These are phyloP conservation scores for Euura saliciscinereae DNA, from an alignment of 1,140 invertebrate genomes.

Conservation along the genomic window DNA sequence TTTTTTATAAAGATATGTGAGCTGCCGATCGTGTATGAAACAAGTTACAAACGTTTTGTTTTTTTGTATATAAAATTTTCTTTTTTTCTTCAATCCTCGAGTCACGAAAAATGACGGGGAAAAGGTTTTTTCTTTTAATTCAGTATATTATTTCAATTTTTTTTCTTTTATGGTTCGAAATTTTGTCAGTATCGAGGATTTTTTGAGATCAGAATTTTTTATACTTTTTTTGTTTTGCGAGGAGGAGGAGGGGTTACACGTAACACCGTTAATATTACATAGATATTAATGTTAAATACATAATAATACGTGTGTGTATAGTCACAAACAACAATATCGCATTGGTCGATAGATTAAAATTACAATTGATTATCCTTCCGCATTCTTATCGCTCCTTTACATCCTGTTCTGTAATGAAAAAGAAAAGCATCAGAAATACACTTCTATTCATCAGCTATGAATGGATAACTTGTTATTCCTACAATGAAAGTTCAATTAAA, in stretches of 20 bases:
- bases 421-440: neutral
- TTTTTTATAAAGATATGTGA: neutral
- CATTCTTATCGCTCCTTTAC: neutral
- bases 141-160: no score
- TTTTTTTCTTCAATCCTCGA: no score
- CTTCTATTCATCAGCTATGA: no score
- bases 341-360: neutral
- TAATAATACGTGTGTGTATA: neutral
- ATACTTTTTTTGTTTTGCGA: neutral
- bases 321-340: constrained; percentile 1
- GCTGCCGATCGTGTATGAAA: no score
- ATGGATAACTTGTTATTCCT: no score
- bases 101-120: no score
- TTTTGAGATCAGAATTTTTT: neutral
- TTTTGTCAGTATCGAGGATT: no score
- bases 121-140: no score
- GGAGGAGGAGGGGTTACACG: neutral
- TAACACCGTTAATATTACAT: neutral
- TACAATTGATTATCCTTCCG: constrained; percentile 2
- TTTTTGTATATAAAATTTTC: no score
- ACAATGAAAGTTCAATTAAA: no score
- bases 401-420: constrained; percentile 5
- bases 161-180: no score
- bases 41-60: no score
- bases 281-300: neutral